Evolutionary conservation across 2,888 invertebrate genomes (phyloP), one percentile per base, ranked within the genome.

Genomic region (Stenotaenia linearis): DNA sequence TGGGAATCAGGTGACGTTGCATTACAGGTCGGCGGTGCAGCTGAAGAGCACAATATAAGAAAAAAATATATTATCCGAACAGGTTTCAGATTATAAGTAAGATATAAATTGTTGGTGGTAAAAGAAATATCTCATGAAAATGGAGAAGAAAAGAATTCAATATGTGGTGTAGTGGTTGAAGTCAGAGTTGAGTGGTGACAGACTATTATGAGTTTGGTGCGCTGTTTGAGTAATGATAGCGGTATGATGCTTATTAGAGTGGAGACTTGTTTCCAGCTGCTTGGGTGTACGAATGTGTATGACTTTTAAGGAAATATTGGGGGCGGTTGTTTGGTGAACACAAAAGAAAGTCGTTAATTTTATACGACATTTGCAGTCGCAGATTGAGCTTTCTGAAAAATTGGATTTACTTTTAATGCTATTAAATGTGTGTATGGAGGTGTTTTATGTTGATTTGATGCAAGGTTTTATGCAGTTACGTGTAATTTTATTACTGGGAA

Each of bases 151-250:
- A 69, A 69, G 69, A 69, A 69, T 69, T 69, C 69, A 69, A 69
- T 69, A 69, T 69, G 69, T 69, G 69, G 69, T 69, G 28, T n/a
- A n/a, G n/a, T n/a, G n/a, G n/a, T n/a, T n/a, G n/a, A 28, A 10
- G 69, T n/a, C 69, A 69, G 69, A n/a, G 69, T 28, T 69, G 69
- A 69, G 69, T 69, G 69, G 69, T 69, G 69, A 69, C 69, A 69
- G 69, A 23, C 69, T 69, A 69, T 69, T 69, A 23, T 28, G 69
- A 69, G 69, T 69, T 69, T 25, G 69, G 69, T 69, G 69, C 69
- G 6, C 23, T 15, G 69, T 69, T 25, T 69, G 69, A 69, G 69
- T 69, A 69, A 69, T 69, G 69, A 69, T 69, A 28, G 25, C 25
- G 25, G 69, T 12, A 69, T 69, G 69, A 69, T 69, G 69, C 25